A percentile compares a stretch with the other conserved stretches of the same genome.
Evolutionary conservation across 1,140 invertebrate genomes (phyloP).

Genomic region (Papilio helenus): DNA sequence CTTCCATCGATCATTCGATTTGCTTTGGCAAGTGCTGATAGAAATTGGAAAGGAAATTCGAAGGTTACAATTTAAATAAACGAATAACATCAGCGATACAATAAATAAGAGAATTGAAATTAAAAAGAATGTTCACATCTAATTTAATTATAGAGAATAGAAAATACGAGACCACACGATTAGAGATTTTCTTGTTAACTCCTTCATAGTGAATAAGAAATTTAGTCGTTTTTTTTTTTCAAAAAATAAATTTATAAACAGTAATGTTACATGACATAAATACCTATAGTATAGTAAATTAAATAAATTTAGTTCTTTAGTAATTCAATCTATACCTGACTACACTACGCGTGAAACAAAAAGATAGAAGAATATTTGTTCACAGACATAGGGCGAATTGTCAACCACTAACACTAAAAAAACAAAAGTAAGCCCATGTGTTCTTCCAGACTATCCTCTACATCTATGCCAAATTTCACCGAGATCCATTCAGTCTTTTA

Average conservation of each 20-base stretch:
- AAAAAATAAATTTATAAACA: not conserved
- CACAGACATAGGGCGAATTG: conserved; percentile 8
- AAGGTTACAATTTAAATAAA: not conserved
- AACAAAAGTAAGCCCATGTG: too few species aligned
- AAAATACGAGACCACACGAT: not conserved
- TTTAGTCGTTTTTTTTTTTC: too few species aligned
- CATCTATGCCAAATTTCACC: too few species aligned
- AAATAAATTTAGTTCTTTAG: not conserved
- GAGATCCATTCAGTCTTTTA: too few species aligned
- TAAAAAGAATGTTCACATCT: not conserved
- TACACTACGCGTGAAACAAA: not conserved
- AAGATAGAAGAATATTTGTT: conserved; percentile 13
- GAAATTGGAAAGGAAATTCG: not conserved
- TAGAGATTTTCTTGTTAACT: not conserved
- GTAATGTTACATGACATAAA: not conserved
- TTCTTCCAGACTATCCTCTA: too few species aligned
- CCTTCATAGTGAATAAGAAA: not conserved
- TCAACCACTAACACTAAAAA: too few species aligned
- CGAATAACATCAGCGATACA: not conserved
- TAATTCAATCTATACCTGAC: not conserved
- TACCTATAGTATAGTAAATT: too few species aligned
- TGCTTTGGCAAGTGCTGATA: not conserved
- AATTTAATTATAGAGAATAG: not conserved
- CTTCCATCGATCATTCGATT: conserved; percentile 17
- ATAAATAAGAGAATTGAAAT: not conserved